Conservation (phyloP, 2,113 vertebrate species). For the Laterallus jamaicensis region DNA sequence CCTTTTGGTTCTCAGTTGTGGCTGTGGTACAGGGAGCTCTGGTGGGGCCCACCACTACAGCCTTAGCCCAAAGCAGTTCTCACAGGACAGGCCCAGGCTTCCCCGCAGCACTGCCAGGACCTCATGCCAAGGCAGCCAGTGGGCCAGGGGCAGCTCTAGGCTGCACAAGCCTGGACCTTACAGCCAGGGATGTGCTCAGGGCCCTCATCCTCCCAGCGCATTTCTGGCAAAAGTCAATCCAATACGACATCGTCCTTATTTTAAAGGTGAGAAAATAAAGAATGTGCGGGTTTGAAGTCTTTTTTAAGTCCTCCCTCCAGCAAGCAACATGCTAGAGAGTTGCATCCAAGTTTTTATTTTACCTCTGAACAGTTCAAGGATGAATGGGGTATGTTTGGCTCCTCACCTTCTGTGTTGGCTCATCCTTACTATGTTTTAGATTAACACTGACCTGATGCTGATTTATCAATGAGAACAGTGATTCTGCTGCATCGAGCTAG, state of each 20-base stretch:
- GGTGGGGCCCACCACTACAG: no score
- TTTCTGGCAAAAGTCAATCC: background rate
- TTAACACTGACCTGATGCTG: background rate
- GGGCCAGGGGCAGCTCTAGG: background rate
- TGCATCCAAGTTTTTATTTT: background rate
- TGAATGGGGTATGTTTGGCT: background rate
- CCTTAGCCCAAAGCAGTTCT: background rate
- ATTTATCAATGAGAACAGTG: background rate
- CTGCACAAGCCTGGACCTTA: background rate
- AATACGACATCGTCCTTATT: background rate
- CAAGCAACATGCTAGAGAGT: background rate
- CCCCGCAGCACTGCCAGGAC: accelerated
- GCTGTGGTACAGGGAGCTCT: background rate
- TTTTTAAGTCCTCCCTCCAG: background rate
- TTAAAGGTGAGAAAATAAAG: background rate
- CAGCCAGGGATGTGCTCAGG: background rate
- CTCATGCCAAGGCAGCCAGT: background rate
- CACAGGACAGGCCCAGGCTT: accelerated
- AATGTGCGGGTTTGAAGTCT: background rate
- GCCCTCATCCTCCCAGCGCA: background rate
- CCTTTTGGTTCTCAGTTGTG: no score
- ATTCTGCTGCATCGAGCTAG: background rate
- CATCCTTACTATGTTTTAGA: background rate
- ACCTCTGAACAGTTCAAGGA: background rate
- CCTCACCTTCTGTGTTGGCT: background rate